These are phyloP conservation scores for Drosophila eohydei DNA, from an alignment of 2,888 invertebrate genomes.

Conservation along the genomic window DNA sequence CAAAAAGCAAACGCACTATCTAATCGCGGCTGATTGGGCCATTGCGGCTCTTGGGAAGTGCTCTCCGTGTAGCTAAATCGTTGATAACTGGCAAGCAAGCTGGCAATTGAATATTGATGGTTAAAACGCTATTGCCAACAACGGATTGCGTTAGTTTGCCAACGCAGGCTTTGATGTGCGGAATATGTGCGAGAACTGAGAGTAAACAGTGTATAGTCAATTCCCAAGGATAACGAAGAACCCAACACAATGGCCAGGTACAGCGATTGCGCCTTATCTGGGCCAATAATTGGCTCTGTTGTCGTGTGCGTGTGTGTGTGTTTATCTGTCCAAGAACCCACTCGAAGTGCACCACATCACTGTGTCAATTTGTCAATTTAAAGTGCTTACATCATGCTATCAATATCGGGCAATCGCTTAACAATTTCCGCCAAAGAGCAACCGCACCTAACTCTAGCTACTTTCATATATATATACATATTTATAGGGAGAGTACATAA, in stretches of 20 bases:
- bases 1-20: constrained; percentile 52
- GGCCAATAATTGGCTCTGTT: constrained; percentile 17
- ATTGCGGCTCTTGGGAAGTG: constrained; percentile 41
- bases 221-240: constrained; percentile 27
- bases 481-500: constrained; percentile 1
- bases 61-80: constrained; percentile 57
- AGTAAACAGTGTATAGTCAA: constrained; percentile 24
- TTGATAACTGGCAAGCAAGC: constrained; percentile 44
- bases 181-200: constrained; percentile 59
- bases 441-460: not conserved
- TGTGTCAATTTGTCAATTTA: constrained; percentile 21
- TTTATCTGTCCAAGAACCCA: constrained; percentile 15
- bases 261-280: constrained; percentile 23
- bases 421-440: constrained; percentile 38
- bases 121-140: constrained; percentile 66
- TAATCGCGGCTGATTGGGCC: constrained; percentile 68
- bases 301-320: constrained; percentile 10
- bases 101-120: constrained; percentile 70
- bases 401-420: constrained; percentile 21
- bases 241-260: constrained; percentile 49
- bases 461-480: constrained; percentile 4
- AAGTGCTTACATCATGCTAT: constrained; percentile 46
- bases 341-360: constrained; percentile 3
- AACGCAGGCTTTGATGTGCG: constrained; percentile 56
- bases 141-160: constrained; percentile 65